Evolutionary conservation across 2,888 invertebrate genomes (phyloP).

Genomic region (Eledone cirrhosa): DNA sequence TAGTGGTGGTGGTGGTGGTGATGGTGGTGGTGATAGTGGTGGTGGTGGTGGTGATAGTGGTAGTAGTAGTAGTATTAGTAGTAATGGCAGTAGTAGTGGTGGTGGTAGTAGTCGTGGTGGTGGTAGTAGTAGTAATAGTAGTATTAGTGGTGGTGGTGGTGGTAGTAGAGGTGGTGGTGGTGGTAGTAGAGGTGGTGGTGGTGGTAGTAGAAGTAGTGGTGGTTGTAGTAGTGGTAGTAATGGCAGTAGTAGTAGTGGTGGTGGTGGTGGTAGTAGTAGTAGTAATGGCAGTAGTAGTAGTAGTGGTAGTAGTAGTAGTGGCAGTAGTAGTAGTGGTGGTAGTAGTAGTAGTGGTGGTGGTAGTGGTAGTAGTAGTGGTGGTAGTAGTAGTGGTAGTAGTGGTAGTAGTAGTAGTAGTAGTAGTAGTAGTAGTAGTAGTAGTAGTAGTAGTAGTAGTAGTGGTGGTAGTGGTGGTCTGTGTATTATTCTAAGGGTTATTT

Average conservation of each 20-base stretch:
- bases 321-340: neutral
- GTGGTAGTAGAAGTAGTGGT: too few species aligned
- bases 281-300: neutral
- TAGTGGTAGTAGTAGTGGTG: neutral
- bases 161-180: slow-evolving; percentile 1
- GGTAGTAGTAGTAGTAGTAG: neutral
- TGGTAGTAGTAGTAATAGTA: too few species aligned
- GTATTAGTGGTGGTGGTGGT: too few species aligned
- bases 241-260: neutral
- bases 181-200: neutral
- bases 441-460: too few species aligned
- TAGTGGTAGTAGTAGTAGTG: neutral
- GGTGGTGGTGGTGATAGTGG: slow-evolving; percentile 3
- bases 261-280: neutral
- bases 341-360: neutral
- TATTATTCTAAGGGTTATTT: too few species aligned
- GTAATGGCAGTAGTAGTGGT: too few species aligned
- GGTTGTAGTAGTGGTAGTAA: too few species aligned
- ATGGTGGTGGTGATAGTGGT: slow-evolving; percentile 13
- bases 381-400: neutral
- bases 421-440: neutral
- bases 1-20: slow-evolving; percentile 13
- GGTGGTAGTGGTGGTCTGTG: too few species aligned
- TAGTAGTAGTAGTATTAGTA: too few species aligned
- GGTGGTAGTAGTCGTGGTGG: too few species aligned